Percentiles rank a stretch among this genome's conserved stretches.
Conservation (phyloP, 1,140 invertebrate species). For the Drosophila varians region DNA sequence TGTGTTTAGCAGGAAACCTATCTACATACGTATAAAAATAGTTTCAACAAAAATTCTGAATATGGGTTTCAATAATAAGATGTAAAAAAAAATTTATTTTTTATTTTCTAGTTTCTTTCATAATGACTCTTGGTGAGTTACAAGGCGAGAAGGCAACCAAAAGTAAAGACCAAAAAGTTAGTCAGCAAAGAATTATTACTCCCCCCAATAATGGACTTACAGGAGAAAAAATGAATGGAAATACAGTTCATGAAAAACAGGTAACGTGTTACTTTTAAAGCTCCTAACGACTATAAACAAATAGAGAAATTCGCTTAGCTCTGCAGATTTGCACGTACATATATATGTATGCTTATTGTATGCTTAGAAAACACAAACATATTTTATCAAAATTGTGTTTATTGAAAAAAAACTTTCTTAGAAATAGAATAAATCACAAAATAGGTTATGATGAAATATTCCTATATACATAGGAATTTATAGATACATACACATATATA, state of each 20-base stretch:
- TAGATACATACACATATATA: no score
- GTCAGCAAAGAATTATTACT: neutral
- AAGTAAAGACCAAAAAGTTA: neutral
- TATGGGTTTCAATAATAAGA: no score
- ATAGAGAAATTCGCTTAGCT: no score
- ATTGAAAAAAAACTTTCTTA: no score
- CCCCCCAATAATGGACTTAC: neutral
- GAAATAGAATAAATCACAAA: no score
- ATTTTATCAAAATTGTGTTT: no score
- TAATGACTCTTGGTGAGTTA: neutral
- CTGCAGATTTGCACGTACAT: neutral
- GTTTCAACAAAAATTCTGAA: no score
- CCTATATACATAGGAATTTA: no score
- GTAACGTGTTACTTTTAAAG: neutral
- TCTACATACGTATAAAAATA: no score
- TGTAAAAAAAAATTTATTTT: neutral
- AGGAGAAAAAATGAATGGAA: neutral
- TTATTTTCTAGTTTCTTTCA: neutral
- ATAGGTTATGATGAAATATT: no score
- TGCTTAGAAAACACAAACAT: no score
- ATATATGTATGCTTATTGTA: neutral
- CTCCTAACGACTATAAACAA: neutral
- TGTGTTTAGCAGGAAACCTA: neutral
- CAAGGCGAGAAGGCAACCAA: neutral
- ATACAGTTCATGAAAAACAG: neutral